Evolutionary conservation across 2,113 vertebrate genomes (phyloP).

Genomic region (Pachypanchax playfairii): DNA sequence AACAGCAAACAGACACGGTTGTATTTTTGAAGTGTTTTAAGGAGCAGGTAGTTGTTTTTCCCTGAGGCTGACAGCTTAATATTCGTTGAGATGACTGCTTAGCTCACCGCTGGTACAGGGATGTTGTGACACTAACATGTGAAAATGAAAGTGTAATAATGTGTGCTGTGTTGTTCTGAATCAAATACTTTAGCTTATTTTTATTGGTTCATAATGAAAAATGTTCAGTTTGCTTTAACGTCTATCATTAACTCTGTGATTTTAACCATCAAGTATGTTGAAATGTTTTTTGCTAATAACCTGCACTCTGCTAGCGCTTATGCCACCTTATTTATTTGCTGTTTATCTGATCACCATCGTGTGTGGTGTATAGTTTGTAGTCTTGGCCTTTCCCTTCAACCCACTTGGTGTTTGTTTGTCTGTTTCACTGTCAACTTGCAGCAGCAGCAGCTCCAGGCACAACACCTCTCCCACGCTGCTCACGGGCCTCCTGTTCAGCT

Average conservation of each 20-base stretch:
- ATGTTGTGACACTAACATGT: slow-evolving; percentile 25
- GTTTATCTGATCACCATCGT: slow-evolving; percentile 51
- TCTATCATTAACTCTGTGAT: slow-evolving; percentile 3
- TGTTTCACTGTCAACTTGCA: slow-evolving; percentile 73
- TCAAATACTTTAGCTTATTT: slow-evolving; percentile 22
- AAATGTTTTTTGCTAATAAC: slow-evolving; percentile 31
- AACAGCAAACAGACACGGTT: slow-evolving; percentile 47
- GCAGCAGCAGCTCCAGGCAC: slow-evolving; percentile 98
- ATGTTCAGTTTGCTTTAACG: background rate
- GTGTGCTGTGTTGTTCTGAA: slow-evolving; percentile 13
- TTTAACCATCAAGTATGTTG: slow-evolving; percentile 36
- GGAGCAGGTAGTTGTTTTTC: slow-evolving; percentile 69
- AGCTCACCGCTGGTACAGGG: slow-evolving; percentile 26
- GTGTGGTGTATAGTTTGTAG: slow-evolving; percentile 40
- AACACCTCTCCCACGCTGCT: slow-evolving; percentile 94
- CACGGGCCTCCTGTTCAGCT: slow-evolving; percentile 92
- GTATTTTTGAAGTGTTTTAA: background rate
- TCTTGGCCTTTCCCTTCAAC: slow-evolving; percentile 58
- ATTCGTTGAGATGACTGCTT: slow-evolving; percentile 52
- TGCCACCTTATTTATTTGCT: slow-evolving; percentile 18
- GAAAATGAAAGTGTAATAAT: slow-evolving; percentile 26
- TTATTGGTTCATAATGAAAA: background rate
- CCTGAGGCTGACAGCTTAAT: slow-evolving; percentile 50
- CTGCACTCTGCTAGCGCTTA: slow-evolving; percentile 48
- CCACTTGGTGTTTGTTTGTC: slow-evolving; percentile 71